Percentiles rank a stretch among this genome's conserved stretches.
Conservation (phyloP, 2,888 invertebrate genomes). For the Scaptomyza tumidula region DNA sequence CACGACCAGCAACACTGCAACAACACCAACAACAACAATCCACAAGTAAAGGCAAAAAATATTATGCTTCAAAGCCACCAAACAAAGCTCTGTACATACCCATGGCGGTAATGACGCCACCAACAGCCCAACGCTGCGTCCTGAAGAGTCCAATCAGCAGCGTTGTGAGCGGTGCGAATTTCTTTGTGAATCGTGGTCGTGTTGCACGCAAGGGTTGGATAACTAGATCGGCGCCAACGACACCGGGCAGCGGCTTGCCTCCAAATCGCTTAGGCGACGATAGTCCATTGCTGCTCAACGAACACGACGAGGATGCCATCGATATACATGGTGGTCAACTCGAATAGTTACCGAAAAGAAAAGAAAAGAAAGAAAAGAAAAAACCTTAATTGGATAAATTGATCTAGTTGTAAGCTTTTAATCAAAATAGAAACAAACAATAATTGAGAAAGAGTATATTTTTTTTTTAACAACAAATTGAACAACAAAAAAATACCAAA, state of each 20-base stretch:
- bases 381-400: neutral
- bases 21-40: slow-evolving; percentile 12
- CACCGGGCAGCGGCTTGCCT: slow-evolving; percentile 88
- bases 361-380: slow-evolving; percentile 1
- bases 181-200: slow-evolving; percentile 82
- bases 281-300: slow-evolving; percentile 87
- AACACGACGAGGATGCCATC: slow-evolving; percentile 86
- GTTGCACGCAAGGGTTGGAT: slow-evolving; percentile 87
- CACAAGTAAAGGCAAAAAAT: slow-evolving; percentile 84
- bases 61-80: slow-evolving; percentile 85
- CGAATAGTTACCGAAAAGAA: slow-evolving; percentile 27
- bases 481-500: slow-evolving; percentile 11
- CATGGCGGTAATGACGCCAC: slow-evolving; percentile 77
- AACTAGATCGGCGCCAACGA: slow-evolving; percentile 92
- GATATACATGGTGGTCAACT: slow-evolving; percentile 64
- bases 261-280: slow-evolving; percentile 88
- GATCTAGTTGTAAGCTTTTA: slow-evolving; percentile 36
- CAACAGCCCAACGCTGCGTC: slow-evolving; percentile 68
- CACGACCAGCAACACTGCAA: slow-evolving; percentile 66
- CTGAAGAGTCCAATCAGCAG: slow-evolving; percentile 83
- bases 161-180: slow-evolving; percentile 79
- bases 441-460: neutral
- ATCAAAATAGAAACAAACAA: slow-evolving; percentile 2
- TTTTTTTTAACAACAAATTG: slow-evolving; percentile 1
- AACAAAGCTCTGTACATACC: slow-evolving; percentile 90